These are phyloP conservation scores for Pandemis corylana DNA, from an alignment of 2,888 invertebrate species.

Conservation along the genomic window DNA sequence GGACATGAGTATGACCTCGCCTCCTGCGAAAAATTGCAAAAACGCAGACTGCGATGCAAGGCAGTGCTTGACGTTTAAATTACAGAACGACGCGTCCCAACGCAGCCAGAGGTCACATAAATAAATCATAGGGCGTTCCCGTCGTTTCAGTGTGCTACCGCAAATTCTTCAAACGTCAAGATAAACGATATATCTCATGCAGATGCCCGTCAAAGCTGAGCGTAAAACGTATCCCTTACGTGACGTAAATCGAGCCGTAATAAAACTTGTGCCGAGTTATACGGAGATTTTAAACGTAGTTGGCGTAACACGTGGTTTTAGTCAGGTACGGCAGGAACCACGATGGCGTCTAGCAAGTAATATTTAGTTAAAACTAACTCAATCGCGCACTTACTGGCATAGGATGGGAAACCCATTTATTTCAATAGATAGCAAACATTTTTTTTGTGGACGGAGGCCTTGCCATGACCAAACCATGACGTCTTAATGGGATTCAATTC, in stretches of 20 bases:
- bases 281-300: background rate
- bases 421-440: too few species aligned
- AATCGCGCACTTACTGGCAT: too few species aligned
- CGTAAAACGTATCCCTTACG: constrained; percentile 27
- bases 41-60: too few species aligned
- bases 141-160: constrained; percentile 10
- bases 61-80: background rate
- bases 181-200: constrained; percentile 28
- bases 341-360: too few species aligned
- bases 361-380: too few species aligned
- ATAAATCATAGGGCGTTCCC: constrained; percentile 24
- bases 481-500: too few species aligned
- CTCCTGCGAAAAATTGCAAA: too few species aligned
- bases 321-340: too few species aligned
- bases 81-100: background rate
- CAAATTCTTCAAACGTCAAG: constrained; percentile 23
- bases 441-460: too few species aligned
- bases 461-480: too few species aligned
- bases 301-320: background rate
- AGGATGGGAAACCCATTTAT: too few species aligned
- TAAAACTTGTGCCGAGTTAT: constrained; percentile 11
- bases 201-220: constrained; percentile 23
- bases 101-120: background rate
- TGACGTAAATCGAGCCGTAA: constrained; percentile 6
- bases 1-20: too few species aligned